Evolutionary conservation across 2,797 vertebrate species (phyloP), one percentile per base, ranked within the genome.

Genomic region (Sebastes kiyomatsui): DNA sequence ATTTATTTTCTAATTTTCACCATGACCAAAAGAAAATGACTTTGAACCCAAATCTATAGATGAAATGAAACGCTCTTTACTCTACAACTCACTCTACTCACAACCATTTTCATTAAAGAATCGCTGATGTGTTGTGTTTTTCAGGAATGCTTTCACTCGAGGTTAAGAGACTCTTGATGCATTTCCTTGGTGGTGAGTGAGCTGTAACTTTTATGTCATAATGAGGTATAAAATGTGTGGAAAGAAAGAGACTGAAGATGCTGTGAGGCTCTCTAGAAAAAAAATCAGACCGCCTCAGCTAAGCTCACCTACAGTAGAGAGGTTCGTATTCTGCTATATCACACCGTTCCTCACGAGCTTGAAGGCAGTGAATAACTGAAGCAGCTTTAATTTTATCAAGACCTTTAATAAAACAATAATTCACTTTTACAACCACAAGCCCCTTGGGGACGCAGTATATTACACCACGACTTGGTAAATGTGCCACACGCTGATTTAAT

Each of bases 41-140:
- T 73, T 76, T 23, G 23, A 56, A 61, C 49, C 78, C 67, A 23
- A 80, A 80, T 56, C 67, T 79, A 76, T 71, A 65, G 80, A 84
- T 87, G 73, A 87, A 84, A 86, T 60, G 25, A 81, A 90, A 85
- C 54, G 27, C 77, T 22, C 66, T 88, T 85, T 89, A 38, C 70
- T 79, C 64, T 64, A 58, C 56, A 81, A 79, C 55, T 83, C 76
- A 68, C 67, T 52, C 49, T 16, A 46, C 42, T 52, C 18, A 52
- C 49, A 52, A 28, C 64, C 72, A 68, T 74, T 89, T 87, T 86
- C 73, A 88, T 91, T 88, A 75, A 73, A 56, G 60, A 90, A 83
- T 65, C 80, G 87, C 83, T 87, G 85, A 89, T 84, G 55, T 72
- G 30, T 54, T 54, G 79, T 71, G 33, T 18, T 80, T 70, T 90